phyloP scores from a whole-genome alignment of 2,113 vertebrate species.

The Myotis brandtii region DNA sequence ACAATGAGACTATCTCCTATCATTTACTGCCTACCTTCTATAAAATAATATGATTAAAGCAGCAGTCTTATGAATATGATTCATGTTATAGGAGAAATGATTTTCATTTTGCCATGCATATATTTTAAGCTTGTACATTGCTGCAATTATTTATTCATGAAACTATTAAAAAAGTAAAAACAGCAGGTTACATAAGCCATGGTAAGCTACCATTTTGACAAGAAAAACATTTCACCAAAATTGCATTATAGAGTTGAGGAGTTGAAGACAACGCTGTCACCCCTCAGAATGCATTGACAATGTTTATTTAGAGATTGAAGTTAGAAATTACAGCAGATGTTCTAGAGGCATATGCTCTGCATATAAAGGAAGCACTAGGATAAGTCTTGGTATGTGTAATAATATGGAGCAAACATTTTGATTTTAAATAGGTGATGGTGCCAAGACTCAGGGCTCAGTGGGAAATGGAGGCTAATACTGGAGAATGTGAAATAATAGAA shows the following conservation, averaged over 20 bases:
- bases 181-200: not conserved
- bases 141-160: not conserved
- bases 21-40: not conserved
- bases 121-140: not conserved
- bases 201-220: not conserved
- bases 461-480: not conserved
- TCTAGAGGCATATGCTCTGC: not conserved
- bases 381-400: not conserved
- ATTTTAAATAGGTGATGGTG: not conserved
- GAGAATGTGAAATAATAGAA: not conserved
- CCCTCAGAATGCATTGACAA: not conserved
- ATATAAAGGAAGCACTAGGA: not conserved
- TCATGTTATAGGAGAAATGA: not conserved
- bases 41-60: not conserved
- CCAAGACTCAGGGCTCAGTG: not conserved
- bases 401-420: not conserved
- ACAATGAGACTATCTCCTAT: not conserved
- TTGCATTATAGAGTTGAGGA: not conserved
- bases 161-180: constrained; percentile 21
- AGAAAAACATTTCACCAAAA: not conserved
- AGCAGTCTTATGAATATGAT: not conserved
- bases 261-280: constrained; percentile 17
- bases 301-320: constrained; percentile 7
- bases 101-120: not conserved
- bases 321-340: not conserved